Evolutionary conservation across 2,888 invertebrate species (phyloP).

Genomic region (Colletes collaris): DNA sequence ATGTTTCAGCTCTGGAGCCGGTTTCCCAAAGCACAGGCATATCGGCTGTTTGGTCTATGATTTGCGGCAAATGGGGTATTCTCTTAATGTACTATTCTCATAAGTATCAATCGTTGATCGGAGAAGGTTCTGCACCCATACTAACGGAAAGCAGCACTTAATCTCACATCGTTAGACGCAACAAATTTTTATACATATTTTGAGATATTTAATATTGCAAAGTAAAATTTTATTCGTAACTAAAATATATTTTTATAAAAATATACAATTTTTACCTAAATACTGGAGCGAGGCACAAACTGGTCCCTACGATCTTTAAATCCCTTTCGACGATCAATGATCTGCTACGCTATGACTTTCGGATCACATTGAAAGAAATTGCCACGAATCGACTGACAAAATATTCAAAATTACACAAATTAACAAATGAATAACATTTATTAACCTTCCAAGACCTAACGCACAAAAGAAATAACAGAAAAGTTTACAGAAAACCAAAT

Average conservation of each 20-base stretch:
- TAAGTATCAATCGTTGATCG: slow-evolving; percentile 64
- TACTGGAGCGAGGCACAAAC: not conserved
- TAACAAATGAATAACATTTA: too few species aligned
- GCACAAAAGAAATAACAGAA: too few species aligned
- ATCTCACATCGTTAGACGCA: slow-evolving; percentile 17
- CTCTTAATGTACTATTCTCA: slow-evolving; percentile 65
- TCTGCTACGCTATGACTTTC: too few species aligned
- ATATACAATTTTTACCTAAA: not conserved
- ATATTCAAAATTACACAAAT: too few species aligned
- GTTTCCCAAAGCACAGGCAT: slow-evolving; percentile 64
- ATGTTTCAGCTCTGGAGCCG: slow-evolving; percentile 61
- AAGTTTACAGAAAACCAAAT: too few species aligned
- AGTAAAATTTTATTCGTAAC: slow-evolving; percentile 2
- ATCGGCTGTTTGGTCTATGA: slow-evolving; percentile 67
- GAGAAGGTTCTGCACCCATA: slow-evolving; percentile 61
- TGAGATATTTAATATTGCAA: slow-evolving; percentile 1
- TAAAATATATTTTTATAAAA: slow-evolving; percentile 36
- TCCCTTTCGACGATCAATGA: too few species aligned
- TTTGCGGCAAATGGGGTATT: slow-evolving; percentile 70
- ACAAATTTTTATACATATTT: slow-evolving; percentile 23
- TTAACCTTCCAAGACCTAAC: too few species aligned
- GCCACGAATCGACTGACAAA: too few species aligned
- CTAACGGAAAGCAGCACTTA: slow-evolving; percentile 58
- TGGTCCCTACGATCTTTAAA: too few species aligned
- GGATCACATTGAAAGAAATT: too few species aligned